Base-by-base conservation (phyloP, 2,113 vertebrate genomes). In the Aptenodytes patagonicus region DNA sequence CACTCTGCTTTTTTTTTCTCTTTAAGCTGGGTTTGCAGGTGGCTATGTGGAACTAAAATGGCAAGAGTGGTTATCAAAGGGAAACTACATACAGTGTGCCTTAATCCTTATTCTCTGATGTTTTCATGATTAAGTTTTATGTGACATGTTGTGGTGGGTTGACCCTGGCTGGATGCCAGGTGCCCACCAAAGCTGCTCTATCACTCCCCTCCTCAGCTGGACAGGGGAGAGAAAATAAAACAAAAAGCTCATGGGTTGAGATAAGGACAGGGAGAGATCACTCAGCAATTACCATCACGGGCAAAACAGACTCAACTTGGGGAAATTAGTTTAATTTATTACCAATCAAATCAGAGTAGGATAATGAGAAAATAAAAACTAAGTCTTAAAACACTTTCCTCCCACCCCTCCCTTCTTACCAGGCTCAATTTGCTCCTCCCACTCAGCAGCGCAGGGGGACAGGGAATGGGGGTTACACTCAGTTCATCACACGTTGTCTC, bases 121-220 rank as follows among this genome's bases (percentile, higher is more conserved):
- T 9, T 71, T 84, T 83, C 46, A 71, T 73, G 55, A 42, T 75
- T 54, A 92, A 75, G 19, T 84, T 91, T 91, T 89, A 42, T 62
- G 17, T 60, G 55, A 60, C 19, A 24, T 61, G 24, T 61, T 54
- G 18, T 36, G 42, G 49, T 61, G 21, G n/a, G n/a, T 61, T 61
- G 60, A 38, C 60, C n/a, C 60, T 61, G n/a, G n/a, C n/a, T 61
- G n/a, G 60, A 60, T 4, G 9, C 34, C 14, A 61, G n/a, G 32
- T 36, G 22, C 22, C n/a, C n/a, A 25, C 58, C 58, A 61, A 34
- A 61, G 22, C 10, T 10, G 1, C n/a, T 17, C n/a, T 61, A 17
- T 11, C 22, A 25, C 22, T 36, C 22, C 22, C 15, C 16, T 61
- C n/a, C 60, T 61, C 60, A 61, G 24, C n/a, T 38, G n/a, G n/a